These are phyloP conservation scores for Argya squamiceps DNA, from an alignment of 2,797 vertebrate genomes.

Conservation along the genomic window DNA sequence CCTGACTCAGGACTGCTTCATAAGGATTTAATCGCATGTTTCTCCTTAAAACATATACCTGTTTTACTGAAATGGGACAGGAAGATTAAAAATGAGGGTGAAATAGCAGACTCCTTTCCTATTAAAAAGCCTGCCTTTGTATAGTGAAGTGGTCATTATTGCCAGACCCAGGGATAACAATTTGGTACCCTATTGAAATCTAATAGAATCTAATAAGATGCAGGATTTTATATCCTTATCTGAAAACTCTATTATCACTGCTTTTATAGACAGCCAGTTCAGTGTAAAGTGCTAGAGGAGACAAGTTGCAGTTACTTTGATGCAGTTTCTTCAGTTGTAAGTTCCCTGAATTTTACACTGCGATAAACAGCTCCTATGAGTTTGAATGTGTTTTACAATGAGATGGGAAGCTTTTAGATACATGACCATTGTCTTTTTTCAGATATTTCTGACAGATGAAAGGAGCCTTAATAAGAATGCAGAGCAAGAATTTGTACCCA, in stretches of 20 bases:
- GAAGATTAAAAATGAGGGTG: background rate
- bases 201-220: background rate
- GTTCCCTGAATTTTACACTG: background rate
- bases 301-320: background rate
- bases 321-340: background rate
- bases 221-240: background rate
- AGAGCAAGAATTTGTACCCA: slow-evolving; percentile 22
- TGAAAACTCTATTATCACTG: background rate
- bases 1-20: background rate
- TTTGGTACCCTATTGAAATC: background rate
- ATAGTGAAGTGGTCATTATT: background rate
- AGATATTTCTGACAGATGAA: background rate
- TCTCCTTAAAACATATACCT: background rate
- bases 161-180: background rate
- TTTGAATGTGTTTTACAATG: background rate
- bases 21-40: background rate
- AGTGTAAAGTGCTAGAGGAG: background rate
- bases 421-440: background rate
- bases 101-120: background rate
- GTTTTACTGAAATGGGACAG: background rate
- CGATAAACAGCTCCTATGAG: background rate
- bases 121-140: background rate
- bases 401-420: background rate
- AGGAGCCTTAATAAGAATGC: background rate
- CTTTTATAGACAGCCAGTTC: background rate